Evolutionary conservation across 2,797 vertebrate species (phyloP).

Genomic region (Malurus leucopterus): DNA sequence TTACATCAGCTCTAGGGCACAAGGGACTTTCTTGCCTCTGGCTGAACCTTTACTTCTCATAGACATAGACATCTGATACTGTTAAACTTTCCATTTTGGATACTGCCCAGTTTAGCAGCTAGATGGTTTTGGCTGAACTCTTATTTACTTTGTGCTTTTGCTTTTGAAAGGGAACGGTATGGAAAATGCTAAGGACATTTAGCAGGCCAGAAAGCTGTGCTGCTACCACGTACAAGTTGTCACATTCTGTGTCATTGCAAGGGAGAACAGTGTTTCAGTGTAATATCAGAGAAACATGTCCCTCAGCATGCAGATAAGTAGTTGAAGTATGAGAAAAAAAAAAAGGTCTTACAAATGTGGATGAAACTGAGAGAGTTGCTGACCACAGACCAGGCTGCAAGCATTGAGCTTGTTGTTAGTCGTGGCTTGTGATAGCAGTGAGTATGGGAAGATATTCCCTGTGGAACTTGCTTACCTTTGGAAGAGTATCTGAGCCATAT

Average conservation of each 20-base stretch:
- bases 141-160: neutral
- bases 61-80: slow-evolving; percentile 25
- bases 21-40: slow-evolving; percentile 54
- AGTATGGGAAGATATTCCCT: neutral
- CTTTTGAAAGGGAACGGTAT: neutral
- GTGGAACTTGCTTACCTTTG: neutral
- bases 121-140: neutral
- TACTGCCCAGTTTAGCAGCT: neutral
- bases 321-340: neutral
- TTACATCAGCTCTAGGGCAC: neutral
- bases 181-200: neutral
- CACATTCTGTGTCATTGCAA: neutral
- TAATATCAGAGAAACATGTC: neutral
- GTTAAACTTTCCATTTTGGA: slow-evolving; percentile 29
- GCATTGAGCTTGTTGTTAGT: neutral
- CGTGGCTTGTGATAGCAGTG: neutral
- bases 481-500: neutral
- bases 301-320: neutral
- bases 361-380: neutral
- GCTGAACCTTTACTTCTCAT: slow-evolving; percentile 1
- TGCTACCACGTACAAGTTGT: neutral
- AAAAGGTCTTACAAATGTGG: neutral
- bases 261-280: neutral
- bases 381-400: neutral
- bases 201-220: neutral